phyloP scores from a whole-genome alignment of 2,797 vertebrate genomes.

The Emydoidea blandingii region DNA sequence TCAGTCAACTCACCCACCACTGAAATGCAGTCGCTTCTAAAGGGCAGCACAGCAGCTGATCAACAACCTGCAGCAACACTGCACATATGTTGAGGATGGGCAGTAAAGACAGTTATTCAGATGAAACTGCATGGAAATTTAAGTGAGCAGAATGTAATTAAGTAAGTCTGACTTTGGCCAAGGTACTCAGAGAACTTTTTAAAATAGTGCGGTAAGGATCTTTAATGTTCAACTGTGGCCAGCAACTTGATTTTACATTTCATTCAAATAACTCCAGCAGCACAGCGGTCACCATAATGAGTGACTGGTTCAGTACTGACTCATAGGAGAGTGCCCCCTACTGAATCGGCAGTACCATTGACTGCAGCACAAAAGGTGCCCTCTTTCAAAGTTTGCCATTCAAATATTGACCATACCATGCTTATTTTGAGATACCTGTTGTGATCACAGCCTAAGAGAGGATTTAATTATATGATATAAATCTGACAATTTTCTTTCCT shows the following conservation, averaged over 20 bases:
- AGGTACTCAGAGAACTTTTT: neutral
- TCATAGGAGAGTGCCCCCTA: neutral
- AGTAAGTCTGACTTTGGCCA: neutral
- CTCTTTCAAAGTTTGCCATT: neutral
- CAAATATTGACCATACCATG: neutral
- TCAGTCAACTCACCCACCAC: neutral
- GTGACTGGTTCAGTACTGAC: neutral
- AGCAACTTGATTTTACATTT: neutral
- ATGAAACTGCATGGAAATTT: neutral
- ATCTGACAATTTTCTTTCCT: neutral
- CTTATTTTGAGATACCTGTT: neutral
- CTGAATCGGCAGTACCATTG: neutral
- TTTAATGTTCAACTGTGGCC: neutral
- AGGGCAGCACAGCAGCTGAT: rapidly evolving
- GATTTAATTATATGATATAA: neutral
- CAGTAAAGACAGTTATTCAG: neutral
- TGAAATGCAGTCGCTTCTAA: neutral
- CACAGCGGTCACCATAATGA: neutral
- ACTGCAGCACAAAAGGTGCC: neutral
- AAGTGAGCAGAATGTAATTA: neutral
- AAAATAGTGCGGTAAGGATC: neutral
- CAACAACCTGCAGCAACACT: rapidly evolving
- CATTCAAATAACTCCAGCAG: neutral
- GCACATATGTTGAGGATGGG: neutral
- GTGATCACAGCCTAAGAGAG: neutral